Evolutionary conservation across 2,888 invertebrate genomes (phyloP).

Genomic region (Patella ulyssiponensis): DNA sequence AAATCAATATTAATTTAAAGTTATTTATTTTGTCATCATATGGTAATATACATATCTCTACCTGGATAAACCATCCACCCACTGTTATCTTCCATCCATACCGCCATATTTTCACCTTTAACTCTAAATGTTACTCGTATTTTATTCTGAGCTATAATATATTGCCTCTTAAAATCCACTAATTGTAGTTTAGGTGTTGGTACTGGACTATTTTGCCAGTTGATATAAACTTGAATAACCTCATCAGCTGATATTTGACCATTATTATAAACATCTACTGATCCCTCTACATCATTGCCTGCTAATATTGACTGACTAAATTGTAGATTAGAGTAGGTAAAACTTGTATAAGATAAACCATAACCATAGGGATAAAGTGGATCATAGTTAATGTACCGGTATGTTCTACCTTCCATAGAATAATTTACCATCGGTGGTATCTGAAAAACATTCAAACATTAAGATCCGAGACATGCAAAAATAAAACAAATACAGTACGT

Average conservation of each 20-base stretch:
- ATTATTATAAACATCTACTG: conserved; percentile 51
- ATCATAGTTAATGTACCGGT: conserved; percentile 56
- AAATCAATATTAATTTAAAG: no score
- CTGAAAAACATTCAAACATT: neutral
- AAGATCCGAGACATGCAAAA: no score
- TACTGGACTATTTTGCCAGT: neutral
- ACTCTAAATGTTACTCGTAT: neutral
- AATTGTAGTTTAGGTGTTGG: neutral
- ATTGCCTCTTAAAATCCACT: neutral
- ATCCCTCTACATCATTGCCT: conserved; percentile 45
- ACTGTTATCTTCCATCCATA: neutral
- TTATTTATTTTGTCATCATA: no score
- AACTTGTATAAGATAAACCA: conserved; percentile 48
- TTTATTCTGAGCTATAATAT: neutral
- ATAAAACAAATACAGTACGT: no score
- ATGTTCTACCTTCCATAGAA: conserved; percentile 59
- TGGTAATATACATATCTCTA: neutral
- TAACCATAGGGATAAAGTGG: conserved; percentile 54
- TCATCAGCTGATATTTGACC: conserved; percentile 61
- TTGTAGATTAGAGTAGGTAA: conserved; percentile 36
- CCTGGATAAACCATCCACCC: neutral
- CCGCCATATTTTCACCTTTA: neutral
- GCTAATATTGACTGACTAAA: conserved; percentile 38
- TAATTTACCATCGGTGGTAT: conserved; percentile 50
- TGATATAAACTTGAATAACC: conserved; percentile 40